phyloP scores from a whole-genome alignment of 2,113 vertebrate genomes.

The Clupea harengus region DNA sequence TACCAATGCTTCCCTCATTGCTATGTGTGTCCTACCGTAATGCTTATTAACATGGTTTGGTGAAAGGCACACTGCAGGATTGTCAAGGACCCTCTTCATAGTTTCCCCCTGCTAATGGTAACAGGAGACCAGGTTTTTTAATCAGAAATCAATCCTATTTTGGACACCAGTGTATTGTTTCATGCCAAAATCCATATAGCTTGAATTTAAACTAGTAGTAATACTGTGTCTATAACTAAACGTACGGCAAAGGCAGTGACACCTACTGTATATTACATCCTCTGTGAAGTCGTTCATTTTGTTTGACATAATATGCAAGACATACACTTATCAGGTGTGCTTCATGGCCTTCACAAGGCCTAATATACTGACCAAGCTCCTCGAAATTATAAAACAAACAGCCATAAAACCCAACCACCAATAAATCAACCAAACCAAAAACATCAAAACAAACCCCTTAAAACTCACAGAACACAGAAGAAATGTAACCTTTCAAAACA shows the following conservation, averaged over 20 bases:
- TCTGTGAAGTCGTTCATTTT: neutral
- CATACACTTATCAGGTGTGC: neutral
- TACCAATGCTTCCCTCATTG: too few species aligned
- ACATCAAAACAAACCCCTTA: neutral
- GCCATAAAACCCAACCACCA: neutral
- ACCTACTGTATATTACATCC: neutral
- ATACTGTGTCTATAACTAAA: too few species aligned
- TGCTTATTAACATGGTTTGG: too few species aligned
- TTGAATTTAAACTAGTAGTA: too few species aligned
- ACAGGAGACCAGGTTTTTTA: neutral
- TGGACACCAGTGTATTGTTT: neutral
- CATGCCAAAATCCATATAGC: too few species aligned
- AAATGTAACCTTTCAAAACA: neutral
- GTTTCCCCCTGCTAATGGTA: neutral
- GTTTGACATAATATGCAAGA: neutral
- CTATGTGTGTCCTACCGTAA: too few species aligned
- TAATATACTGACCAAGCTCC: neutral
- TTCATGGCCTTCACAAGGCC: neutral
- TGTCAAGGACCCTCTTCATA: too few species aligned
- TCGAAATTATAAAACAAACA: neutral
- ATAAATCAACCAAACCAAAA: neutral
- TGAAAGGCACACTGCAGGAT: too few species aligned
- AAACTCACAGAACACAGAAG: neutral
- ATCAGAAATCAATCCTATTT: neutral
- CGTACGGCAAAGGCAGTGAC: neutral